These are phyloP conservation scores for Agapornis roseicollis DNA, from an alignment of 2,113 vertebrate genomes.

Conservation along the genomic window DNA sequence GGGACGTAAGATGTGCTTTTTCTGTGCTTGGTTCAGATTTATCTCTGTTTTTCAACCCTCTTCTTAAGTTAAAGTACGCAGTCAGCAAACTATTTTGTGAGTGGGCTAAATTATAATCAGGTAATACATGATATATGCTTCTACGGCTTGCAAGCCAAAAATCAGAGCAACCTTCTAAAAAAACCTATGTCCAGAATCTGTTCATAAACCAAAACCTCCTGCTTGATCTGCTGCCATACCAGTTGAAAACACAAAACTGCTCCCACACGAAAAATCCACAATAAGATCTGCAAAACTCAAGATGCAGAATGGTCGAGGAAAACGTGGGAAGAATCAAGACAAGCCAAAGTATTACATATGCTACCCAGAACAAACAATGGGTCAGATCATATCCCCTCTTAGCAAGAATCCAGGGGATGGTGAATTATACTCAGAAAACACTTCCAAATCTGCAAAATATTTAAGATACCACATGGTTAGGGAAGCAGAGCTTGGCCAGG, in stretches of 20 bases:
- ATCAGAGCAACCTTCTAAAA: conserved; percentile 21
- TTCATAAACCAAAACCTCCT: conserved; percentile 38
- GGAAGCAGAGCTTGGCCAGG: background rate
- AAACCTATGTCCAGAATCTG: conserved; percentile 51
- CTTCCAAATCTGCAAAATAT: conserved; percentile 3
- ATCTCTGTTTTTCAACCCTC: conserved; percentile 14
- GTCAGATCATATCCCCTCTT: background rate
- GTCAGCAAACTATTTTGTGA: conserved; percentile 54
- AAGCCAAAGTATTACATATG: conserved; percentile 52
- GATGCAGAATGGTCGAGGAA: conserved; percentile 16
- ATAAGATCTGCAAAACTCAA: conserved; percentile 52
- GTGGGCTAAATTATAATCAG: conserved; percentile 54
- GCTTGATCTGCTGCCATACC: conserved; percentile 64
- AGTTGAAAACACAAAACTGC: conserved; percentile 63
- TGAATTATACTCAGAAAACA: background rate
- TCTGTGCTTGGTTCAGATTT: background rate
- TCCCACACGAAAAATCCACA: conserved; percentile 61
- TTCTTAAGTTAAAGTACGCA: conserved; percentile 27
- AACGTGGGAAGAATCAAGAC: conserved; percentile 59
- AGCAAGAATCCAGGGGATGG: background rate
- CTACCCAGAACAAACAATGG: conserved; percentile 44
- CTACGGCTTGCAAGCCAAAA: conserved; percentile 46
- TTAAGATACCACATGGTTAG: background rate
- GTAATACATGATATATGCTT: conserved; percentile 26
- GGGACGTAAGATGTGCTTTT: background rate